phyloP scores from a whole-genome alignment of 2,888 invertebrate species.

The Lasioglossum figueresi region DNA sequence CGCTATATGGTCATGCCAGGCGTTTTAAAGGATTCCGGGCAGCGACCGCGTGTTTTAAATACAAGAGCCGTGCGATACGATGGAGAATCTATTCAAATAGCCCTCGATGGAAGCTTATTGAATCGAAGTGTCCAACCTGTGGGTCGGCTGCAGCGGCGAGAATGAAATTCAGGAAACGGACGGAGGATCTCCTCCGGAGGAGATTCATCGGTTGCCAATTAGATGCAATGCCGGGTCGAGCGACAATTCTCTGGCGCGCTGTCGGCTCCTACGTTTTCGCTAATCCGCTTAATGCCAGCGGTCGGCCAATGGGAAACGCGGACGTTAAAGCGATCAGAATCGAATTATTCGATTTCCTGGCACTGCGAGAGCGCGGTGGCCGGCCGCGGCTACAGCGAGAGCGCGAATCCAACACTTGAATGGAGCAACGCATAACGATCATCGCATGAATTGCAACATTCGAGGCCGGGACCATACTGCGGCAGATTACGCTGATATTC shows the following conservation, averaged over 20 bases:
- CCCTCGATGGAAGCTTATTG: slow-evolving; percentile 12
- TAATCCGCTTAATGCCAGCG: slow-evolving; percentile 70
- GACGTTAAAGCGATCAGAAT: slow-evolving; percentile 70
- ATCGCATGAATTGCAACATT: slow-evolving; percentile 59
- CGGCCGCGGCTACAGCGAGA: slow-evolving; percentile 10
- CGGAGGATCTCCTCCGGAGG: slow-evolving; percentile 37
- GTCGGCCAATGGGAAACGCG: slow-evolving; percentile 48
- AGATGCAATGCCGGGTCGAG: slow-evolving; percentile 56
- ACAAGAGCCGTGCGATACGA: background rate
- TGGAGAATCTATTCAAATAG: slow-evolving; percentile 2
- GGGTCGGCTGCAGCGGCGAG: background rate
- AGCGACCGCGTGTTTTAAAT: slow-evolving; percentile 11
- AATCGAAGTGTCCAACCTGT: background rate
- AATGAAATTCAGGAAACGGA: slow-evolving; percentile 50
- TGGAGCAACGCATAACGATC: slow-evolving; percentile 65
- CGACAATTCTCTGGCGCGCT: slow-evolving; percentile 62
- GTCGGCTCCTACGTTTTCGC: slow-evolving; percentile 68
- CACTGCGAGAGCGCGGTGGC: slow-evolving; percentile 25
- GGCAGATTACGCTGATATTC: slow-evolving; percentile 52
- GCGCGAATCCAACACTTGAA: slow-evolving; percentile 35
- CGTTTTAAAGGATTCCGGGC: background rate
- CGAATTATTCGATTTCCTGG: slow-evolving; percentile 70
- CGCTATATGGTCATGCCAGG: background rate
- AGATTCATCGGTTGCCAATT: slow-evolving; percentile 68
- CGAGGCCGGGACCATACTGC: slow-evolving; percentile 34